Conservation (phyloP, 2,113 vertebrate species). For the Ursus arctos region DNA sequence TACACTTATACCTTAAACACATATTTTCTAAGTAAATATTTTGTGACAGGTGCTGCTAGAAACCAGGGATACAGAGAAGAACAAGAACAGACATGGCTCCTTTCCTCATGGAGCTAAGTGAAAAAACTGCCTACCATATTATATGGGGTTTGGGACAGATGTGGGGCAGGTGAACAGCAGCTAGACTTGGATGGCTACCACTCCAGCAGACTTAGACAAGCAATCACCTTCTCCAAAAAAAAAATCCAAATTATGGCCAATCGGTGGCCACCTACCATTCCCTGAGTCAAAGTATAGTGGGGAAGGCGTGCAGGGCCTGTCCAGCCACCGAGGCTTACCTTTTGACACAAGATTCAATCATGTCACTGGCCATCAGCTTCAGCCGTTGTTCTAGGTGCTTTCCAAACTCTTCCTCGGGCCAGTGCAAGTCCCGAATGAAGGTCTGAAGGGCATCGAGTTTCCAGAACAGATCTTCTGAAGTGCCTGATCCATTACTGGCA, state of each 20-base stretch:
- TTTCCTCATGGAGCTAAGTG: background rate
- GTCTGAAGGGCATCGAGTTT: constrained; percentile 99
- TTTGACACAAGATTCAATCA: constrained; percentile 99
- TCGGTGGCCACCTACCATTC: background rate
- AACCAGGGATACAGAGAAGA: background rate
- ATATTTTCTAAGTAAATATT: background rate
- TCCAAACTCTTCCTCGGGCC: constrained; percentile 99
- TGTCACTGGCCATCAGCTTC: constrained; percentile 99
- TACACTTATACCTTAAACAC: background rate
- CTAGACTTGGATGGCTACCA: too few relatives aligned
- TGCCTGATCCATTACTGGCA: constrained; percentile 97
- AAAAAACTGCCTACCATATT: background rate
- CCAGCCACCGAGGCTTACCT: constrained; percentile 85
- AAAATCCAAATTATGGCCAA: background rate
- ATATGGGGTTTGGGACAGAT: background rate
- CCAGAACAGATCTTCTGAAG: constrained; percentile 99
- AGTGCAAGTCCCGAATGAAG: constrained; percentile 98
- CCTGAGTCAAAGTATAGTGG: background rate
- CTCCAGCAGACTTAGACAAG: background rate
- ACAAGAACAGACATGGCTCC: background rate
- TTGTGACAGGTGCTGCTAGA: background rate
- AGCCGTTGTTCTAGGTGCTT: constrained; percentile 98
- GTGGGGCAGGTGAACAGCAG: background rate
- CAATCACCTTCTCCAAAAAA: background rate
- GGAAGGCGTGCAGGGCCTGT: background rate